Percentiles rank a stretch among this genome's conserved stretches.
phyloP scores from a whole-genome alignment of 2,797 vertebrate species.

The Siniperca undulata region DNA sequence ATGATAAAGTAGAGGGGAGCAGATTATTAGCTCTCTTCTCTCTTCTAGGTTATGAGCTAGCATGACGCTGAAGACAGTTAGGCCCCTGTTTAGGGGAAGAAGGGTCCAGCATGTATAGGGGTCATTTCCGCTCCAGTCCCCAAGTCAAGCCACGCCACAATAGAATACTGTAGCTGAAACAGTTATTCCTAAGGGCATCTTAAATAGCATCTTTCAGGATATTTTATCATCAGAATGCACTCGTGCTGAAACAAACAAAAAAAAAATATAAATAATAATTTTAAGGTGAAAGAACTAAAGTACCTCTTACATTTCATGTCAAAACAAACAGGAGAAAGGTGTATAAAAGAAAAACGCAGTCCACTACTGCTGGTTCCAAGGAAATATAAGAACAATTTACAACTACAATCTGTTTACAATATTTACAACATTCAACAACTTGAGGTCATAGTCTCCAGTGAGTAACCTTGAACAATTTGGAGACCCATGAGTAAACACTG shows the following conservation, averaged over 20 bases:
- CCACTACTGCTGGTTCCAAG: not conserved
- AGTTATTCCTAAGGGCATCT: constrained; percentile 4
- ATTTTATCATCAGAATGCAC: not conserved
- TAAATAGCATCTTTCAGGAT: not conserved
- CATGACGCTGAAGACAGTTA: not conserved
- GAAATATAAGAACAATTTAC: no score
- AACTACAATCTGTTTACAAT: not conserved
- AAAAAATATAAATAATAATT: not conserved
- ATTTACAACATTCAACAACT: not conserved
- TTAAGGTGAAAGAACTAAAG: not conserved
- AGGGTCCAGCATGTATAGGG: not conserved
- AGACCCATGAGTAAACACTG: constrained; percentile 19
- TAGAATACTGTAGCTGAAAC: not conserved
- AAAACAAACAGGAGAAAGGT: not conserved
- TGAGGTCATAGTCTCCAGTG: not conserved
- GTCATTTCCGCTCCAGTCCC: not conserved
- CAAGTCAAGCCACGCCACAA: not conserved
- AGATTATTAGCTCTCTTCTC: constrained; percentile 13
- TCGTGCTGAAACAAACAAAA: not conserved
- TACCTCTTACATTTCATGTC: not conserved
- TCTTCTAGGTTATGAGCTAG: constrained; percentile 15
- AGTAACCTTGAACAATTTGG: not conserved
- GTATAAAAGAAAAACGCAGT: not conserved
- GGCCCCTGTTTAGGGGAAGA: not conserved
- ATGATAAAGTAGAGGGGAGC: constrained; percentile 23